Evolutionary conservation across 2,888 invertebrate species (phyloP).

Genomic region (Teleogryllus oceanicus): DNA sequence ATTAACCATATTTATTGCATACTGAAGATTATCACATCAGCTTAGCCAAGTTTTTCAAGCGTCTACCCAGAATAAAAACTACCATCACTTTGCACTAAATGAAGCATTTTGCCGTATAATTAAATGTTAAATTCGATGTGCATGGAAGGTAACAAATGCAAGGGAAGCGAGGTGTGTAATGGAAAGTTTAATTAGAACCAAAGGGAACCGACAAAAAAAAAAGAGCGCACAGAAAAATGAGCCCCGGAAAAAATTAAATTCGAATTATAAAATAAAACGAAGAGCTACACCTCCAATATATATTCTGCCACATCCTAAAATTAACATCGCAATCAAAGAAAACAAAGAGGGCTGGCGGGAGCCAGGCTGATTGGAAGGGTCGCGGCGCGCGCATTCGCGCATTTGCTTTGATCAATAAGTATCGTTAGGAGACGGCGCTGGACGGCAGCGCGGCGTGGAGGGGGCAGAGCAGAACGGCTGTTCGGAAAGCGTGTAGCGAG

Average conservation of each 20-base stretch:
- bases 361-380: too few species aligned
- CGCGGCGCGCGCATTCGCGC: too few species aligned
- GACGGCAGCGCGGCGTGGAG: too few species aligned
- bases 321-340: too few species aligned
- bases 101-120: not conserved
- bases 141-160: slow-evolving; percentile 3
- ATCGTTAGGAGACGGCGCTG: too few species aligned
- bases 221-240: too few species aligned
- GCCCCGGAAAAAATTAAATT: not conserved
- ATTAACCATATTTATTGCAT: not conserved
- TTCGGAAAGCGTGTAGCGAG: too few species aligned
- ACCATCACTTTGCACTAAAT: not conserved
- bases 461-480: too few species aligned
- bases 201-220: not conserved
- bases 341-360: too few species aligned
- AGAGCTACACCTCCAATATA: not conserved
- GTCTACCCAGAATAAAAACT: not conserved
- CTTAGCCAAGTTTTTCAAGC: not conserved
- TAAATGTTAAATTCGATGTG: not conserved
- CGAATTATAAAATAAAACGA: not conserved
- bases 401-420: too few species aligned
- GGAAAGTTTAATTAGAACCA: slow-evolving; percentile 3
- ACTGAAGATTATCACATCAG: slow-evolving; percentile 3
- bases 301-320: too few species aligned
- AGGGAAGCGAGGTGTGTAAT: not conserved